Evolutionary conservation across 2,797 vertebrate genomes (phyloP).

Genomic region (Gobionotothen gibberifrons): DNA sequence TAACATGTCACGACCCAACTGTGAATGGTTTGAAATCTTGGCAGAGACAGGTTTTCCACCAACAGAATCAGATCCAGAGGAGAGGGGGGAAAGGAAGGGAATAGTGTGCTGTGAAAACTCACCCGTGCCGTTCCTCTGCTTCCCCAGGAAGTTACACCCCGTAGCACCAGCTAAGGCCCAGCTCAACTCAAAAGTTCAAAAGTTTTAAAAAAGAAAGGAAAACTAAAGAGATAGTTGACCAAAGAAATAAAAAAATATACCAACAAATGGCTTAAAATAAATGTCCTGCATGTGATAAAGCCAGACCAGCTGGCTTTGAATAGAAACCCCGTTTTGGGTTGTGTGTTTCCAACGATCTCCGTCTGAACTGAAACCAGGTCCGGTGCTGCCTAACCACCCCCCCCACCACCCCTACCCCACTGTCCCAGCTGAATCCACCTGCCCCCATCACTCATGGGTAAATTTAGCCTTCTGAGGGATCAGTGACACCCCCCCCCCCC

Average conservation of each 20-base stretch:
- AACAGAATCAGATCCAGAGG: constrained; percentile 46
- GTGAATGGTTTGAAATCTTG: constrained; percentile 43
- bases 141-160: constrained; percentile 96
- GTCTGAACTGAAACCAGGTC: constrained; percentile 88
- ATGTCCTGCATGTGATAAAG: constrained; percentile 94
- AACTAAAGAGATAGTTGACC: constrained; percentile 22
- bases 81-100: constrained; percentile 45
- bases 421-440: constrained; percentile 88
- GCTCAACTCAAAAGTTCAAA: constrained; percentile 86
- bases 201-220: constrained; percentile 66
- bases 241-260: constrained; percentile 41
- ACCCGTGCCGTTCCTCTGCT: constrained; percentile 91
- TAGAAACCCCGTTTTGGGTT: constrained; percentile 94
- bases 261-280: constrained; percentile 61
- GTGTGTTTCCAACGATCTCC: constrained; percentile 88
- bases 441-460: constrained; percentile 91
- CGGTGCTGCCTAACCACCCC: constrained; percentile 81
- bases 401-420: constrained; percentile 50
- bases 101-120: constrained; percentile 85
- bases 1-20: constrained; percentile 56
- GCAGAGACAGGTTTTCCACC: constrained; percentile 48
- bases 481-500: constrained; percentile 55
- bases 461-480: constrained; percentile 90
- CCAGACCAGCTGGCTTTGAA: constrained; percentile 99
- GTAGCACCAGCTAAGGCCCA: constrained; percentile 95